phyloP scores from a whole-genome alignment of 2,797 vertebrate genomes.

The Cheirogaleus major region DNA sequence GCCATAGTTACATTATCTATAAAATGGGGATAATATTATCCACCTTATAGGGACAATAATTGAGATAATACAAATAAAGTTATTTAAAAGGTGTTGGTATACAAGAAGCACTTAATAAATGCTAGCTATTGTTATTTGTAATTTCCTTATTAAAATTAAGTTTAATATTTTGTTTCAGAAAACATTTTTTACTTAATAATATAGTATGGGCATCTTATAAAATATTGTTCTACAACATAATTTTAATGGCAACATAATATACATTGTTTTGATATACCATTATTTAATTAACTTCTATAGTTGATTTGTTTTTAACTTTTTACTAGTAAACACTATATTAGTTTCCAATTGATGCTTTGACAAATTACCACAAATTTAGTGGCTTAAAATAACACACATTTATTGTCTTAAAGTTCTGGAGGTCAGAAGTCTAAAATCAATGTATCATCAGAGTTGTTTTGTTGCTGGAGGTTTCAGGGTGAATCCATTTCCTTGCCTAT shows the following conservation, averaged over 20 bases:
- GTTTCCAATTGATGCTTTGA: not conserved
- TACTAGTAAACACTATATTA: not conserved
- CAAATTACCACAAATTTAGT: not conserved
- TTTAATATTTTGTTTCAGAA: not conserved
- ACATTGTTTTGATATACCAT: not conserved
- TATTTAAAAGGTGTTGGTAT: not conserved
- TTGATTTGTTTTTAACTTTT: not conserved
- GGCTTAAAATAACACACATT: not conserved
- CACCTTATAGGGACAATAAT: not conserved
- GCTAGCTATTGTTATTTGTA: not conserved
- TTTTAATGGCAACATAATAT: not conserved
- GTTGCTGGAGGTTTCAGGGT: not conserved
- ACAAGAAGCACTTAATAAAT: not conserved
- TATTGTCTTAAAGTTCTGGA: not conserved
- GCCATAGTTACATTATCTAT: not conserved
- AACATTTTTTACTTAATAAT: not conserved
- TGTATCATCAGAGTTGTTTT: not conserved
- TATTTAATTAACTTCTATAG: not conserved
- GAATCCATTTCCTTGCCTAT: not conserved
- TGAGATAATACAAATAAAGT: not conserved
- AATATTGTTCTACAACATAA: not conserved
- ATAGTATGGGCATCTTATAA: not conserved
- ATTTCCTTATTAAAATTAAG: slow-evolving; percentile 28
- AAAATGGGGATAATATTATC: not conserved
- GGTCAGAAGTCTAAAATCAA: not conserved